phyloP scores from a whole-genome alignment of 1,140 invertebrate species.

The Meteorus sp. region DNA sequence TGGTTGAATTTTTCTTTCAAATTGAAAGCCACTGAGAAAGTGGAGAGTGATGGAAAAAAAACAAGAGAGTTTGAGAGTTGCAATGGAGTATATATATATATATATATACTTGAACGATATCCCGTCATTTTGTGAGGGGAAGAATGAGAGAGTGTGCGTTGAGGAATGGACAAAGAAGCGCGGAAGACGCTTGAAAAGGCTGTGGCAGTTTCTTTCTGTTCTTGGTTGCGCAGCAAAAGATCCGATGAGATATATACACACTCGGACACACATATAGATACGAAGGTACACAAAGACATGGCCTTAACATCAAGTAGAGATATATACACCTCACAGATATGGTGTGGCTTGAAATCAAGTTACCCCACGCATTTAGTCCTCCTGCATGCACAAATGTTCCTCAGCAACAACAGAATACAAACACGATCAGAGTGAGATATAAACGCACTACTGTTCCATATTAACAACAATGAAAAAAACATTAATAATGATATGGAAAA shows the following conservation, averaged over 20 bases:
- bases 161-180: conserved; percentile 7
- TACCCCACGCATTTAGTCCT: conserved; percentile 35
- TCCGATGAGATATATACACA: too few relatives aligned
- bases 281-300: conserved; percentile 1
- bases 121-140: too few relatives aligned
- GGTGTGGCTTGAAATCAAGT: conserved; percentile 31
- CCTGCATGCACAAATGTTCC: background rate
- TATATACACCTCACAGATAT: conserved; percentile 20
- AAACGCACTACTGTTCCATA: background rate
- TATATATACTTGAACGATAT: too few relatives aligned
- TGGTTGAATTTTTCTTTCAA: too few relatives aligned
- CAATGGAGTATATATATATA: too few relatives aligned
- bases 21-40: too few relatives aligned
- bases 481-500: too few relatives aligned
- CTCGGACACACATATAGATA: conserved; percentile 2
- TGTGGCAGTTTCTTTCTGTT: background rate
- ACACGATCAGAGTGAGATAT: conserved; percentile 10
- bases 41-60: too few relatives aligned
- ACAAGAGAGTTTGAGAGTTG: too few relatives aligned
- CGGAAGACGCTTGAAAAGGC: conserved; percentile 9
- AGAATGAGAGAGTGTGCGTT: too few relatives aligned
- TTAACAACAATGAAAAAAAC: conserved; percentile 7
- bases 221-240: too few relatives aligned
- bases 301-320: background rate
- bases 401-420: conserved; percentile 11